Percentiles rank a stretch among this genome's conserved stretches.
Evolutionary conservation across 2,888 invertebrate genomes (phyloP).

Genomic region (Pachycephus smyrnensis): DNA sequence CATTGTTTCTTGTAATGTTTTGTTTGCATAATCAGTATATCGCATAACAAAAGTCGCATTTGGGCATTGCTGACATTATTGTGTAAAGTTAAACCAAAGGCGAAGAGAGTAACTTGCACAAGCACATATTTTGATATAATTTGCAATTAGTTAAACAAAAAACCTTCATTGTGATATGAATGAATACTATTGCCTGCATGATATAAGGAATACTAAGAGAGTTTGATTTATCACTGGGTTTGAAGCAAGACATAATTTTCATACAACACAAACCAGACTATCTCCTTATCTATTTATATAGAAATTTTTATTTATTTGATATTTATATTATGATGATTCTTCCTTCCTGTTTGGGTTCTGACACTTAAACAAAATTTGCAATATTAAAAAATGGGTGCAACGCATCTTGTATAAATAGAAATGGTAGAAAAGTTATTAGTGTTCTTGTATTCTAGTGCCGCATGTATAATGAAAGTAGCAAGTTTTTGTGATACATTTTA

Average conservation of each 20-base stretch:
- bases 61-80: constrained; percentile 9
- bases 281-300: neutral
- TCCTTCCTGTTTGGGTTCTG: neutral
- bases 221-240: neutral
- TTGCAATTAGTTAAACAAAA: neutral
- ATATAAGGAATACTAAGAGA: neutral
- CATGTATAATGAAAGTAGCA: neutral
- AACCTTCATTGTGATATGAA: neutral
- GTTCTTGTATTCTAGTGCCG: neutral
- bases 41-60: neutral
- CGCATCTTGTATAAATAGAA: neutral
- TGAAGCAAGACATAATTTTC: neutral
- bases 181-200: neutral
- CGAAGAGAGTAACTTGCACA: neutral
- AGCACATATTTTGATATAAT: constrained; percentile 3
- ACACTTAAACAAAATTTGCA: neutral
- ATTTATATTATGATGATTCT: constrained; percentile 8
- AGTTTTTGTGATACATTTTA: neutral
- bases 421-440: neutral
- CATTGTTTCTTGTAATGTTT: neutral
- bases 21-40: neutral
- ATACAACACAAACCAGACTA: neutral
- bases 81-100: constrained; percentile 20
- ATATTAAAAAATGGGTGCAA: neutral
- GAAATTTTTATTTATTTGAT: constrained; percentile 7